Evolutionary conservation across 2,113 vertebrate genomes (phyloP), one percentile per base, ranked within the genome.

Genomic region (Rhynchopsitta pachyrhyncha): DNA sequence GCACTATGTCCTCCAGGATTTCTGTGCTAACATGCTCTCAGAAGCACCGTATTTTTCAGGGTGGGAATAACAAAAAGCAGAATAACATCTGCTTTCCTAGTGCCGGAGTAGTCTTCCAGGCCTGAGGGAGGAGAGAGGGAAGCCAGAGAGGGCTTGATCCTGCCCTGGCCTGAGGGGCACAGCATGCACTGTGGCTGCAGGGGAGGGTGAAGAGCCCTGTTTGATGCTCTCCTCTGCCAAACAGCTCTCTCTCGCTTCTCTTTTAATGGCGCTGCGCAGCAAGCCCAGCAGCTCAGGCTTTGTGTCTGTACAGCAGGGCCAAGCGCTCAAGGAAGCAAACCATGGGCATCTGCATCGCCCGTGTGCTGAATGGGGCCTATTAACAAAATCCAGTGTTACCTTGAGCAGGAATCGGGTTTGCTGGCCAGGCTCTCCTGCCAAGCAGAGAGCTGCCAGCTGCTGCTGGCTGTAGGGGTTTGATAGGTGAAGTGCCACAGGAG

Each of bases 1-100:
- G 47, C 7, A 0, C 6, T 17, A 3, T 29, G 31, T 78, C 31
- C 42, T 60, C 18, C 47, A 22, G 14, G 47, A 49, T 80, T 60
- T 76, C 35, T 29, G 4, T 8, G 9, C 42, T 74, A n/a, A 46
- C 3, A 5, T 18, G 11, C 14, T 64, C 53, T 69, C 29, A 22
- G 33, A 64, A 44, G n/a, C 1, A 1, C 7, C 0, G 2, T 33
- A 2, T 3, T 24, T 24, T 67, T 18, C 4, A 4, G 10, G 6
- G 1, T 4, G 10, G 70, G 9, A 39, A 33, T 29, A 66, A 10
- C 8, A 12, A 15, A 59, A 59, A n/a, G 20, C 33, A 59, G 57
- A n/a, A 35, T n/a, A 66, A 10, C 9, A 13, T 35, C 53, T 47
- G 29, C 46, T 92, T 84, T 84, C 18, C 14, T 13, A 27, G 7